Evolutionary conservation across 2,113 vertebrate genomes (phyloP), one percentile per base, ranked within the genome.

Genomic region (Malurus alboscapulatus): DNA sequence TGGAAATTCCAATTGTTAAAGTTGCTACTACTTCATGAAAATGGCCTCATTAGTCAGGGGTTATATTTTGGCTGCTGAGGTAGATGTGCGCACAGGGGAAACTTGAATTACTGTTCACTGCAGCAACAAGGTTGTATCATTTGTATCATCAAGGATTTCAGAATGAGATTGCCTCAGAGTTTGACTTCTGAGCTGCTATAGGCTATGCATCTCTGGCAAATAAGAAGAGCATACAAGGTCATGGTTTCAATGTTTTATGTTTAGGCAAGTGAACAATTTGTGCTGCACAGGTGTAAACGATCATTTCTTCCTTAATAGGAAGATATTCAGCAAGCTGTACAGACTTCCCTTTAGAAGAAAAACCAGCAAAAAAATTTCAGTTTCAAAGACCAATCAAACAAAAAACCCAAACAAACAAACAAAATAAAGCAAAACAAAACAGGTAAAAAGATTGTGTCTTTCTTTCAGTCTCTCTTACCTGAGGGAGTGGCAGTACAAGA

Each of bases 1-100:
- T 92, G 94, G 93, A 96, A 94, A 95, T 66, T 94, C 81, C 95
- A 91, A 21, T 82, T 96, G 74, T 94, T 85, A 12, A 29, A 45
- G 65, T 3, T 75, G 53, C 34, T 57, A 51, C 68, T 68, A 42
- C 77, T 84, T 84, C 63, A 55, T 71, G 65, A 82, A 57, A 36
- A 66, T 20, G 50, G 42, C 18, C 38, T 30, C 62, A 36, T 82
- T 65, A 84, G 42, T 92, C 81, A 68, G 25, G 3, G 0, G 42
- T 51, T 76, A 17, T 47, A 72, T 76, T 84, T 93, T 78, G 84
- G 40, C 42, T n/a, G 65, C 53, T 30, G 45, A 12, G 25, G 40
- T 62, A 30, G 48, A 69, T 18, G 13, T 14, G 11, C 4, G 6
- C 30, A 59, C 5, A 51, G 40, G 30, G 58, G 26, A 86, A 36